Evolutionary conservation across 2,113 vertebrate genomes (phyloP).

Genomic region (Peucedramus taeniatus): DNA sequence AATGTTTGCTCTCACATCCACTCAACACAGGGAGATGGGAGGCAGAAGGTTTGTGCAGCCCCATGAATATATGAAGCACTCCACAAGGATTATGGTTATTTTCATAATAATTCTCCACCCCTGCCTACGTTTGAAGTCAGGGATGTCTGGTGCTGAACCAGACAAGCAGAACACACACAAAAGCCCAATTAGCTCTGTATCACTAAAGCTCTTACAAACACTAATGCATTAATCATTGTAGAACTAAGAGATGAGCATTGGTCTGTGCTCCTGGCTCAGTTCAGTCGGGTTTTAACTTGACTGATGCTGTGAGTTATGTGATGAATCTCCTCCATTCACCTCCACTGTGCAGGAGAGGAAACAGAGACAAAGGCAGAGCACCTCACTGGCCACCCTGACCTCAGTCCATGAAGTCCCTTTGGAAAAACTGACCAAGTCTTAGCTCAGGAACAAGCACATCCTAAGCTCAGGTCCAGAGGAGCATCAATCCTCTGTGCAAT

Average conservation of each 20-base stretch:
- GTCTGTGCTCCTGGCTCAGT: background rate
- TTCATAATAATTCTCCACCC: conserved; percentile 1
- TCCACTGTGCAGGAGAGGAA: background rate
- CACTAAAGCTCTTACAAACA: conserved; percentile 38
- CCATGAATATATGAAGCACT: background rate
- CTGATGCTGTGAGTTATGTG: background rate
- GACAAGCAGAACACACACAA: conserved; percentile 27
- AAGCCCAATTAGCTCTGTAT: conserved; percentile 48
- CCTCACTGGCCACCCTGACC: background rate
- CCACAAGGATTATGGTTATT: conserved; percentile 18
- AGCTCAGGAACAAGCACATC: background rate
- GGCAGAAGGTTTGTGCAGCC: background rate
- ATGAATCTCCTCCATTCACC: background rate
- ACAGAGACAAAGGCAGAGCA: conserved; percentile 9
- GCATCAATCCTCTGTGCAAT: background rate
- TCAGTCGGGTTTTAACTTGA: background rate
- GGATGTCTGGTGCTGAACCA: conserved; percentile 33
- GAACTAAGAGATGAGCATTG: background rate
- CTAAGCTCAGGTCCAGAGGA: background rate
- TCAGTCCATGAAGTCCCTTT: background rate
- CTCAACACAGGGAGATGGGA: background rate
- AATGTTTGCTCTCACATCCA: background rate
- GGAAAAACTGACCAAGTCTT: background rate
- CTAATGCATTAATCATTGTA: conserved; percentile 43
- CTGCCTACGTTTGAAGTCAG: conserved; percentile 12